Conservation (phyloP, 30 jellyfish, hydroid and myxozoan genomes). For the Aurelia aurita complex sp. Pacific region DNA sequence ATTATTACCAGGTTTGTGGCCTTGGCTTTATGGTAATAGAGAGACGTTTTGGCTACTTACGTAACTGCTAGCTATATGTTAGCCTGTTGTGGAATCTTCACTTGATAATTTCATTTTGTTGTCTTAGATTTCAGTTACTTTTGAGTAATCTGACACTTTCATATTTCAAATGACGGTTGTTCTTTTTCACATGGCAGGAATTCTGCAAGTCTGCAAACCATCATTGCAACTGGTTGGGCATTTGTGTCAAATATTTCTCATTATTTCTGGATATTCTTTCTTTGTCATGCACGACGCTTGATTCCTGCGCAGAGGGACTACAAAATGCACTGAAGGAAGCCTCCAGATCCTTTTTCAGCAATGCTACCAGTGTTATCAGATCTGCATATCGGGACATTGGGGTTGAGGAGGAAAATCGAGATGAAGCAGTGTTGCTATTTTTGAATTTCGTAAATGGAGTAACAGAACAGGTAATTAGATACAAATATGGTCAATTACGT, state of each 20-base stretch:
- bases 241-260: conserved; percentile 13
- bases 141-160: too few species aligned
- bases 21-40: too few species aligned
- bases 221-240: conserved; percentile 26
- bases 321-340: not conserved
- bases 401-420: conserved; percentile 32
- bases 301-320: conserved; percentile 6
- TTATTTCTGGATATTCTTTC: not conserved
- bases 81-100: too few species aligned
- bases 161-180: too few species aligned
- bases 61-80: too few species aligned
- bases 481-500: too few species aligned
- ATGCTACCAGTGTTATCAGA: conserved; percentile 12
- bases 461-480: too few species aligned
- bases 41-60: too few species aligned
- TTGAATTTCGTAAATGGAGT: not conserved
- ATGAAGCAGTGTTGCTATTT: not conserved
- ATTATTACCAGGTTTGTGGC: too few species aligned
- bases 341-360: not conserved
- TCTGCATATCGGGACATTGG: conserved; percentile 11
- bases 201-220: conserved; percentile 11
- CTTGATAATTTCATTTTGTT: too few species aligned
- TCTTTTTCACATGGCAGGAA: not conserved
- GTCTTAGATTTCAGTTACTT: too few species aligned
- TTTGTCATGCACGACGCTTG: not conserved